A percentile compares a stretch with the other conserved stretches of the same genome.
Evolutionary conservation across 1,140 invertebrate species (phyloP).

Genomic region (Littorina saxatilis): DNA sequence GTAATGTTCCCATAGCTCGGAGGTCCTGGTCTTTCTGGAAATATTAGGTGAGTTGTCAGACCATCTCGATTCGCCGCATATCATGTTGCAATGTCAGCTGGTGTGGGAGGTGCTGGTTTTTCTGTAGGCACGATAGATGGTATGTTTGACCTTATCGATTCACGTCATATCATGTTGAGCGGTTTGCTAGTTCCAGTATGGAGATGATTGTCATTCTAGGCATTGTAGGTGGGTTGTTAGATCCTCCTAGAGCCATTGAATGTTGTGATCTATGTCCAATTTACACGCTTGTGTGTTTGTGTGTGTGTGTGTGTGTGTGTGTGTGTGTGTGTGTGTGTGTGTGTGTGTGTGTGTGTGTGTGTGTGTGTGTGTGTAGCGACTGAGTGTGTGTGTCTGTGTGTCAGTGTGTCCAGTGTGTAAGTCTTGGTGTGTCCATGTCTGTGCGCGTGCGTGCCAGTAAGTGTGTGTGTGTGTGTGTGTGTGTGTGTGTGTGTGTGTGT

Average conservation of each 20-base stretch:
- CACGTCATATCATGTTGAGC: background rate
- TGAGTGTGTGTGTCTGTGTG: background rate
- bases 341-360: conserved; percentile 7
- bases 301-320: background rate
- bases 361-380: too few species aligned
- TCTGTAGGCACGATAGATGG: background rate
- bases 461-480: conserved; percentile 12
- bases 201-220: background rate
- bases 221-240: background rate
- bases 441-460: too few species aligned
- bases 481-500: background rate
- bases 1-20: too few species aligned
- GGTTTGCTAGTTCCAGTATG: background rate
- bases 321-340: conserved; percentile 13
- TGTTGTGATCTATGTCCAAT: background rate
- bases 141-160: background rate
- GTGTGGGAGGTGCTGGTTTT: background rate
- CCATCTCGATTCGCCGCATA: too few species aligned
- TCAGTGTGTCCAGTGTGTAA: too few species aligned
- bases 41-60: too few species aligned
- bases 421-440: too few species aligned
- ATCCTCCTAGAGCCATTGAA: background rate
- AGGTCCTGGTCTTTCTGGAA: too few species aligned
- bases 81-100: too few species aligned
- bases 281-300: background rate